These are phyloP conservation scores for Lacanobia wlatinum DNA, from an alignment of 2,888 invertebrate genomes.

Conservation along the genomic window DNA sequence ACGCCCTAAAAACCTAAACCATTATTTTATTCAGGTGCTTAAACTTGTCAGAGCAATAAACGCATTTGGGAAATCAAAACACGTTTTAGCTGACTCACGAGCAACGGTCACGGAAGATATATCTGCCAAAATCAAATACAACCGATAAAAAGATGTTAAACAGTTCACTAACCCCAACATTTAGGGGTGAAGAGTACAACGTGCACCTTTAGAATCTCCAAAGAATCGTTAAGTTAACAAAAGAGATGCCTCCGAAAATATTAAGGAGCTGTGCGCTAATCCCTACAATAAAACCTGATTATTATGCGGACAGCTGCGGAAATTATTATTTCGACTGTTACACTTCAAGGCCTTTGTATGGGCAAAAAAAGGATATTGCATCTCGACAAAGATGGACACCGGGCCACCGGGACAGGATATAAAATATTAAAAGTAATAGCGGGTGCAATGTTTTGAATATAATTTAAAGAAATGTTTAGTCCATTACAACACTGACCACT, in stretches of 20 bases:
- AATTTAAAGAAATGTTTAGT: neutral
- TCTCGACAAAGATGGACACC: constrained; percentile 29
- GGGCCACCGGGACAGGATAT: neutral
- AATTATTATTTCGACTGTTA: constrained; percentile 55
- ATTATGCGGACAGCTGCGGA: constrained; percentile 60
- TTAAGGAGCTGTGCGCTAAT: constrained; percentile 42
- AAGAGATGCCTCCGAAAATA: constrained; percentile 27
- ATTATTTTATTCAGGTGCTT: constrained; percentile 31
- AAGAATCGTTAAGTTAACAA: constrained; percentile 42
- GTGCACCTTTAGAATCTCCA: constrained; percentile 25
- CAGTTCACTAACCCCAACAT: constrained; percentile 56
- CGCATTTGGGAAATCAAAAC: constrained; percentile 47
- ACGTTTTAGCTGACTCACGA: constrained; percentile 43
- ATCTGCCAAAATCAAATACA: constrained; percentile 38
- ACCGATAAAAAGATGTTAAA: constrained; percentile 24
- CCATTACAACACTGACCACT: constrained; percentile 3
- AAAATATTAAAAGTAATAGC: constrained; percentile 19
- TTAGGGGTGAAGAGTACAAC: neutral
- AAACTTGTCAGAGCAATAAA: constrained; percentile 36
- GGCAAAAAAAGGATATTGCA: constrained; percentile 23
- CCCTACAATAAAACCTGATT: constrained; percentile 60
- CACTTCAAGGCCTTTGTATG: constrained; percentile 44
- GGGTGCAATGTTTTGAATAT: neutral
- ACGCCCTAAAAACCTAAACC: constrained; percentile 19
- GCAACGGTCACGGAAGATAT: constrained; percentile 22